These are phyloP conservation scores for Tympanuchus pallidicinctus DNA, from an alignment of 2,113 vertebrate species.

Conservation along the genomic window DNA sequence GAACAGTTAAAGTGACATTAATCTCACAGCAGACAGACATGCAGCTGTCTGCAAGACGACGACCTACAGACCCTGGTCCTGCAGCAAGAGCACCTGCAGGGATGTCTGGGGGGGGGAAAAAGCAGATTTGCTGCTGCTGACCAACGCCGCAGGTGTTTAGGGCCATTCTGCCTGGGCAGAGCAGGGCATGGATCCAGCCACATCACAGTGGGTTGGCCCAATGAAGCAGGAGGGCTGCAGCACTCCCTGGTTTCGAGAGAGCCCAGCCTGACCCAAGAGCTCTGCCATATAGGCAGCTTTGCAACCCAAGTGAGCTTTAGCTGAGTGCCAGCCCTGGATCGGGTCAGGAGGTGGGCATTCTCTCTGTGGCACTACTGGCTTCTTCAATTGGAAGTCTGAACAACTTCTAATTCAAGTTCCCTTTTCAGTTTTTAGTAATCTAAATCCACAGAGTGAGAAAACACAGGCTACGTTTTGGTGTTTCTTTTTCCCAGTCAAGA, in stretches of 20 bases:
- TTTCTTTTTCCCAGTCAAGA: not conserved
- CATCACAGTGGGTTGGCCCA: rapidly evolving
- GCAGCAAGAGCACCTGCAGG: not conserved
- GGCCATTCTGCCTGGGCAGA: not conserved
- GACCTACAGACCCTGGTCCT: not conserved
- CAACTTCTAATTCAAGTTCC: not conserved
- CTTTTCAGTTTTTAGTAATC: not conserved
- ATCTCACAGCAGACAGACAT: constrained; percentile 60
- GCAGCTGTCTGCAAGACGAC: constrained; percentile 76
- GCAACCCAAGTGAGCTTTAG: not conserved
- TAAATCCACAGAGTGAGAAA: not conserved
- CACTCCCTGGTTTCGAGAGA: not conserved
- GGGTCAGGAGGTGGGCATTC: not conserved
- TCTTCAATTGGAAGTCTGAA: not conserved
- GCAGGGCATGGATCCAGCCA: not conserved
- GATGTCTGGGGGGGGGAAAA: not conserved
- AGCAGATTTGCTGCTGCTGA: not conserved
- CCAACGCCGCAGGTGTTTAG: not conserved
- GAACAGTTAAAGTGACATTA: constrained; percentile 77
- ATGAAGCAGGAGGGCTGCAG: not conserved
- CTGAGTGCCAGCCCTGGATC: rapidly evolving
- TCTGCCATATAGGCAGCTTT: not conserved
- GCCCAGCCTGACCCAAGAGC: not conserved
- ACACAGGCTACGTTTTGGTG: not conserved
- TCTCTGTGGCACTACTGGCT: rapidly evolving